Evolutionary conservation across 2,888 invertebrate genomes (phyloP).

Genomic region (Hanleya hanleyi): DNA sequence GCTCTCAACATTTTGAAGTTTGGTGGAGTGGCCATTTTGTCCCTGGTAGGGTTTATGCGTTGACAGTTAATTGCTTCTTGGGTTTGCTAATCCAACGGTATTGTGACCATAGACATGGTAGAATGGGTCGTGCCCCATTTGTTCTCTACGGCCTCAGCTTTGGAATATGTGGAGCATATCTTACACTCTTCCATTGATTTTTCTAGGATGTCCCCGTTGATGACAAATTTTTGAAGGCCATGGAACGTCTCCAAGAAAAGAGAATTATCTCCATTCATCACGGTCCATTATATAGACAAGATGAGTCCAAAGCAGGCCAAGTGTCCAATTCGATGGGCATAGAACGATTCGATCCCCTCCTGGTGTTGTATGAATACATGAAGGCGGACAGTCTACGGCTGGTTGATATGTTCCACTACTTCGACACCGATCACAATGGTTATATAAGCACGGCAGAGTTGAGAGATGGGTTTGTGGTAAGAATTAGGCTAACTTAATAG

Average conservation of each 20-base stretch:
- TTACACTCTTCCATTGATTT: not conserved
- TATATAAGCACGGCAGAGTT: constrained; percentile 53
- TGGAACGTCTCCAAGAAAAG: constrained; percentile 24
- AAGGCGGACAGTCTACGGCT: constrained; percentile 60
- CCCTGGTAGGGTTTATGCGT: no score
- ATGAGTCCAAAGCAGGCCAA: not conserved
- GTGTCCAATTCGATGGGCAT: constrained; percentile 48
- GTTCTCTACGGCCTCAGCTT: no score
- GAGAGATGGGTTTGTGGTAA: constrained; percentile 56
- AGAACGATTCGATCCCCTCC: constrained; percentile 55
- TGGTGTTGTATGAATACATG: constrained; percentile 65
- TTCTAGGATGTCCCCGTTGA: constrained; percentile 47
- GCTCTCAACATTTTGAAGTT: no score
- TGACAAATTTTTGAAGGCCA: constrained; percentile 34
- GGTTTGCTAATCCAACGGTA: no score
- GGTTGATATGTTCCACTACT: constrained; percentile 64
- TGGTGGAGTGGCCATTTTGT: no score
- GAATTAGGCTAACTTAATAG: no score
- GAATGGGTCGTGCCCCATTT: constrained; percentile 9
- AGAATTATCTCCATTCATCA: constrained; percentile 38
- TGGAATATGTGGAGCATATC: no score
- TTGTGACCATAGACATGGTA: constrained; percentile 4
- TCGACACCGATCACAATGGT: constrained; percentile 54
- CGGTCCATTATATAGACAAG: constrained; percentile 23
- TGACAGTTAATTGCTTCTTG: no score